These are phyloP conservation scores for Falco novaeseelandiae DNA, from an alignment of 2,797 vertebrate genomes.

Conservation along the genomic window DNA sequence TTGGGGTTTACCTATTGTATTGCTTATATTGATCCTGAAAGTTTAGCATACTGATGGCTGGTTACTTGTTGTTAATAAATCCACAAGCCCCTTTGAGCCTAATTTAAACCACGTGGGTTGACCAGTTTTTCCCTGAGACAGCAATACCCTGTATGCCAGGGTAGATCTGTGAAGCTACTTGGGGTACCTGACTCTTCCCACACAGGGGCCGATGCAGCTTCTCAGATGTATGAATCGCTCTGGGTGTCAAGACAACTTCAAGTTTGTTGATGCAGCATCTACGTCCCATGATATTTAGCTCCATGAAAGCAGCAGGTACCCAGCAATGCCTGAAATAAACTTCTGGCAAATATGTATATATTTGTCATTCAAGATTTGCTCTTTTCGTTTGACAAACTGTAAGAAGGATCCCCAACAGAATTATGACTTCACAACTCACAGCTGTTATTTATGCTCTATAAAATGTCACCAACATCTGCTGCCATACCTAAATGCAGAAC, in stretches of 20 bases:
- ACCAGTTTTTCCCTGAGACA: neutral
- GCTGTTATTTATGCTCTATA: constrained; percentile 38
- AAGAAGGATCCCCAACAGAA: constrained; percentile 6
- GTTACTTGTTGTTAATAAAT: neutral
- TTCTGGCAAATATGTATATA: neutral
- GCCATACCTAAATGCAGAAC: neutral
- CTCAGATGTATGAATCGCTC: neutral
- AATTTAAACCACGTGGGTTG: neutral
- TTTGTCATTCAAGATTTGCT: neutral
- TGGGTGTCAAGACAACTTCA: neutral
- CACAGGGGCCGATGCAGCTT: neutral
- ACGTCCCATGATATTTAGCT: neutral
- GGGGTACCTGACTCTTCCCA: neutral
- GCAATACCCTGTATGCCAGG: rapidly evolving
- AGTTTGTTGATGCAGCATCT: neutral
- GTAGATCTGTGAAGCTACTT: neutral
- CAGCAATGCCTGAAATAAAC: neutral
- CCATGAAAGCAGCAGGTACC: neutral
- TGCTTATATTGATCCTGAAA: rapidly evolving
- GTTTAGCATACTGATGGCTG: neutral
- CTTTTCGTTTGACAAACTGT: neutral
- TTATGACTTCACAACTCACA: neutral
- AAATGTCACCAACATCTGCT: constrained; percentile 43
- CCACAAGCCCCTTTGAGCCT: neutral
- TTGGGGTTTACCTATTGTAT: neutral